Evolutionary conservation across 2,797 vertebrate species (phyloP), one percentile per base, ranked within the genome.

Genomic region (Neosilurus mollespiculum): DNA sequence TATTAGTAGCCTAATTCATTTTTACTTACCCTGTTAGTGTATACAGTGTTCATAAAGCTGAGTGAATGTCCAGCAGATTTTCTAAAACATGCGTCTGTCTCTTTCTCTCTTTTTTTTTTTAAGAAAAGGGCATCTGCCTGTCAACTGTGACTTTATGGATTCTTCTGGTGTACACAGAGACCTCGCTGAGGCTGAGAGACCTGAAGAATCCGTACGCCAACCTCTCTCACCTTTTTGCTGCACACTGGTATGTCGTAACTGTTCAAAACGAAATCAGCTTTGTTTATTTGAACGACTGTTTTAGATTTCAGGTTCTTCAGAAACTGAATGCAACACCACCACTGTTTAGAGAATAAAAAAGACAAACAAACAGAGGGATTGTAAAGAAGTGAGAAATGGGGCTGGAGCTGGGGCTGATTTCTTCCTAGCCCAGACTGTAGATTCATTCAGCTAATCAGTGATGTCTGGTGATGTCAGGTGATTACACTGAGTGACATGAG

Each of bases 121-220:
- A 87, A 87, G 95, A 96, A 80, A 95, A 94, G 84, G 95, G 95
- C 82, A 92, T 95, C 85, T 96, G 94, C 73, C 92, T 95, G 87
- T 95, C 95, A 0, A 94, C 95, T 0, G 91, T 95, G 86, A 94
- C 94, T n/a, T 89, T 96, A 90, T 96, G 95, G 95, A 92, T 96
- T 76, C 91, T 96, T 75, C 92, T 96, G 0, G 92, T 95, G n/a
- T 96, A 95, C 89, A 94, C 93, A 0, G 95, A 96, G 87, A 94
- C 94, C 54, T 95, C 94, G 1, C 92, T 96, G 81, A 91, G 95
- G 83, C 93, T 96, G 86, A 94, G 93, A 91, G 95, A 96, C 89
- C 89, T 95, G 61, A 95, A 95, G 89, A 94, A 91, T 84, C 94
- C 94, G 80, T 91, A 95, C 80, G 93, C 93, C 83, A 95, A 95